phyloP scores from a whole-genome alignment of 1,140 invertebrate species.

The Pseudomyrmex cubaensis region DNA sequence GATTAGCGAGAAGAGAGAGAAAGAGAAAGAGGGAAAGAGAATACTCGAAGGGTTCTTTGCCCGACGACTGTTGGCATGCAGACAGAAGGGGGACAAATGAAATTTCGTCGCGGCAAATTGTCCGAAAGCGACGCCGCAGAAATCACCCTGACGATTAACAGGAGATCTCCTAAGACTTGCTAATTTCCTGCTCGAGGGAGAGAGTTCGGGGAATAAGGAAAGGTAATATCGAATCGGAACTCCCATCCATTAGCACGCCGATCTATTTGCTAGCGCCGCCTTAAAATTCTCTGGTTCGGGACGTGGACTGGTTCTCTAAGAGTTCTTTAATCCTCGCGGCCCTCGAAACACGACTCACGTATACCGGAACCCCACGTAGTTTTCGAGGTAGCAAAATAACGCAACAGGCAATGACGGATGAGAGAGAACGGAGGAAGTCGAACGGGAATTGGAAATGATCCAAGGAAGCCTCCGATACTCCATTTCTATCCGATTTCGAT shows the following conservation, averaged over 20 bases:
- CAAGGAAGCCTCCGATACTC: slow-evolving; percentile 46
- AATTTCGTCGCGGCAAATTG: slow-evolving; percentile 79
- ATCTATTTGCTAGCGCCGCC: slow-evolving; percentile 66
- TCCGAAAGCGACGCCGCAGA: slow-evolving; percentile 77
- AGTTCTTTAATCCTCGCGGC: slow-evolving; percentile 35
- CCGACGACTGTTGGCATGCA: slow-evolving; percentile 51
- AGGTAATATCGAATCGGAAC: slow-evolving; percentile 63
- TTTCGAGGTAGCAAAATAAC: slow-evolving; percentile 65
- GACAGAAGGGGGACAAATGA: slow-evolving; percentile 73
- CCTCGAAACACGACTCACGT: slow-evolving; percentile 65
- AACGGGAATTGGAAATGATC: slow-evolving; percentile 67
- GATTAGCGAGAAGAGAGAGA: slow-evolving; percentile 60
- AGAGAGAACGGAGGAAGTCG: slow-evolving; percentile 61
- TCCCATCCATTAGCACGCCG: slow-evolving; percentile 63
- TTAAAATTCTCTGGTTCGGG: slow-evolving; percentile 65
- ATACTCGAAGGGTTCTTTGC: slow-evolving; percentile 41
- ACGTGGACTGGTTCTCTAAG: slow-evolving; percentile 59
- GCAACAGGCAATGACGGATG: slow-evolving; percentile 73
- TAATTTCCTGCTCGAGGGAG: slow-evolving; percentile 75
- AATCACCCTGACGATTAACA: slow-evolving; percentile 79
- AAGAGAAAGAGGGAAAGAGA: slow-evolving; percentile 50
- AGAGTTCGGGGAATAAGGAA: not conserved
- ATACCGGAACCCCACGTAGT: slow-evolving; percentile 15
- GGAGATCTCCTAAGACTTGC: slow-evolving; percentile 77
- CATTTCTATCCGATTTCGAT: slow-evolving; percentile 45